Conservation (phyloP, 1,140 invertebrate species). For the Drosophila tristis region DNA sequence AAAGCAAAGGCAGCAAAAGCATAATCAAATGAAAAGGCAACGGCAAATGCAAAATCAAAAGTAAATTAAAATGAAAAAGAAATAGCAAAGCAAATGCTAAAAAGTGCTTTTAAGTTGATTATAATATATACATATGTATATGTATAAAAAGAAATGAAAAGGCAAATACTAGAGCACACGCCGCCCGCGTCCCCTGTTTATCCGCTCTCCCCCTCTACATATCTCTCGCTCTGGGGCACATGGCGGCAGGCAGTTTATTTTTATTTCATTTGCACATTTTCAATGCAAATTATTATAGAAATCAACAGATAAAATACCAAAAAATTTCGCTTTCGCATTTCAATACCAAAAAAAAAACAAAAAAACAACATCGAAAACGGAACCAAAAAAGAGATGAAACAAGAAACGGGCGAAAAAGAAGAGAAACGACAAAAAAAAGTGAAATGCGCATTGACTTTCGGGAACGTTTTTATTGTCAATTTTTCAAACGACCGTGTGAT, state of each 20-base stretch:
- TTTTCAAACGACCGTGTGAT: constrained; percentile 68
- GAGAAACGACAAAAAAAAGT: constrained; percentile 54
- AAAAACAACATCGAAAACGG: constrained; percentile 40
- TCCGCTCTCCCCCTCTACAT: neutral
- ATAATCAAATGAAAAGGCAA: constrained; percentile 19
- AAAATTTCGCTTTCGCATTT: constrained; percentile 68
- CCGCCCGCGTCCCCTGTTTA: constrained; percentile 1
- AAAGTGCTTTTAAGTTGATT: constrained; percentile 28
- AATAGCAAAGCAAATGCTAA: constrained; percentile 51
- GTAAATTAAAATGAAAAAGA: constrained; percentile 34
- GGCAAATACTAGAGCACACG: constrained; percentile 17
- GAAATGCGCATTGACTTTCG: constrained; percentile 74
- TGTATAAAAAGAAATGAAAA: constrained; percentile 31
- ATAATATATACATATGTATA: constrained; percentile 16
- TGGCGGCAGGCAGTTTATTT: constrained; percentile 23
- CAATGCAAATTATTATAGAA: constrained; percentile 70
- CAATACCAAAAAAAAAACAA: constrained; percentile 29
- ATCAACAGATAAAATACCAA: constrained; percentile 65
- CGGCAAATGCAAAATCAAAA: constrained; percentile 31
- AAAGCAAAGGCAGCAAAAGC: constrained; percentile 32
- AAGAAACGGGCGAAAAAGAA: constrained; percentile 23
- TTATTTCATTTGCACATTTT: constrained; percentile 45
- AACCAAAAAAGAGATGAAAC: constrained; percentile 40
- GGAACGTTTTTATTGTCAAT: constrained; percentile 60
- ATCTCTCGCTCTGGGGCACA: constrained; percentile 24